Evolutionary conservation across 2,888 invertebrate genomes (phyloP), one percentile per base, ranked within the genome.

Genomic region (Strigamia transsilvanica): DNA sequence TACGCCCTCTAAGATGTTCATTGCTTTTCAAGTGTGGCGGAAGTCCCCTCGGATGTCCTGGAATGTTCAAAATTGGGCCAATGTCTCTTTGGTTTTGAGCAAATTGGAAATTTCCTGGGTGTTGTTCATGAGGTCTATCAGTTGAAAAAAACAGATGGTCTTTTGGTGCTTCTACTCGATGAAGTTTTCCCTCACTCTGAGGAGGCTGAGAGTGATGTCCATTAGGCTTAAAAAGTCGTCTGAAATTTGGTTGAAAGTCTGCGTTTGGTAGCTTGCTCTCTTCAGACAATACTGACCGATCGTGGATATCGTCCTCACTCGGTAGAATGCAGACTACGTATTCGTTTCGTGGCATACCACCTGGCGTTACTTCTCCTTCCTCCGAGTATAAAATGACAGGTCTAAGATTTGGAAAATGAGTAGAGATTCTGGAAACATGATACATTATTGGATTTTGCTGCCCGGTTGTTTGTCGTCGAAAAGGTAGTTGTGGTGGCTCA

Each of bases 321-420:
- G 66, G 66, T 7, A 66, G 66, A 66, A 66, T 15, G 23, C 66
- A 66, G 15, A 66, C 66, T 12, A 66, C 23, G 66, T 66, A 66
- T 3, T 66, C 66, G 9, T 66, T 66, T 23, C 66, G 21, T 7
- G 9, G 6, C 9, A 23, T 1, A 9, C 12, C 27, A 23, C 2
- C 66, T 7, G 66, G 66, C 66, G 23, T 66, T 66, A 66, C 66
- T 66, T 66, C 66, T 66, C 7, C 66, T 6, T 66, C 1, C 12
- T 21, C 23, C 9, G 66, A 66, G 27, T 66, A 15, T 23, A 66
- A 66, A 66, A 66, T 66, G 10, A 66, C 12, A 15, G 66, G 66
- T 6, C 23, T 66, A 21, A 66, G 21, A 27, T 66, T 66, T 66
- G 66, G 66, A 15, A 27, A 66, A 9, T 9, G 10, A 1, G 23